Conservation (phyloP, 2,797 vertebrate species). For the Enoplosus armatus region DNA sequence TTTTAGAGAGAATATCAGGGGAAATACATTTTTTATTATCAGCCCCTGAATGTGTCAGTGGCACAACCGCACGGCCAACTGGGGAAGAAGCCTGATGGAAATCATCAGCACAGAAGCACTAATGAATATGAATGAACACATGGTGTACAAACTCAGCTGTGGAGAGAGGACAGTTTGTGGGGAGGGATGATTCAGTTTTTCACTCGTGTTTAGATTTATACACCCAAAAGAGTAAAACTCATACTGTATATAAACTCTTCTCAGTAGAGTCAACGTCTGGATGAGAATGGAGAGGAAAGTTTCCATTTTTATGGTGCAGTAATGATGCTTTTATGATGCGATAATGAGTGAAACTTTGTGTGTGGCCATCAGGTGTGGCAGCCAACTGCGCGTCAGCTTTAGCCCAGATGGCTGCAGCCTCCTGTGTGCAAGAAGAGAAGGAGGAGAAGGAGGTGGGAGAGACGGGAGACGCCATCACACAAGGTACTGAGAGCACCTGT, state of each 20-base stretch:
- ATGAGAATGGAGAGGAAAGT: background rate
- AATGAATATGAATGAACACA: conserved; percentile 44
- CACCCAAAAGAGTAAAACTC: background rate
- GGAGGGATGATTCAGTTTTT: background rate
- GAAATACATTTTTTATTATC: conserved; percentile 7
- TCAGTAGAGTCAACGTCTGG: background rate
- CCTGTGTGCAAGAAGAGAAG: conserved; percentile 95
- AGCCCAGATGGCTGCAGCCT: conserved; percentile 98
- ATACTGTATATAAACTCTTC: background rate
- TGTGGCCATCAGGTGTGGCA: conserved; percentile 88
- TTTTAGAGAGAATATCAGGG: background rate
- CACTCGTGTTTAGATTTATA: background rate
- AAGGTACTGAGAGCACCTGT: conserved; percentile 84
- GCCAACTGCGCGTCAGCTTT: conserved; percentile 97
- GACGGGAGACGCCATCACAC: conserved; percentile 90
- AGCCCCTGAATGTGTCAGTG: background rate
- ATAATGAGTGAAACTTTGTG: background rate
- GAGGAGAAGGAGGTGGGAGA: conserved; percentile 92
- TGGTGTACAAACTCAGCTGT: background rate
- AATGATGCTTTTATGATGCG: background rate
- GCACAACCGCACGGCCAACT: background rate
- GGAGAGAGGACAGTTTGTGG: background rate
- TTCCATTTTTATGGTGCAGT: no score
- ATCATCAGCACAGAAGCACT: conserved; percentile 5
- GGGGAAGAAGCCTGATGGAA: background rate